Conservation (phyloP, 2,797 vertebrate genomes). For the Pantherophis alleghaniensis region DNA sequence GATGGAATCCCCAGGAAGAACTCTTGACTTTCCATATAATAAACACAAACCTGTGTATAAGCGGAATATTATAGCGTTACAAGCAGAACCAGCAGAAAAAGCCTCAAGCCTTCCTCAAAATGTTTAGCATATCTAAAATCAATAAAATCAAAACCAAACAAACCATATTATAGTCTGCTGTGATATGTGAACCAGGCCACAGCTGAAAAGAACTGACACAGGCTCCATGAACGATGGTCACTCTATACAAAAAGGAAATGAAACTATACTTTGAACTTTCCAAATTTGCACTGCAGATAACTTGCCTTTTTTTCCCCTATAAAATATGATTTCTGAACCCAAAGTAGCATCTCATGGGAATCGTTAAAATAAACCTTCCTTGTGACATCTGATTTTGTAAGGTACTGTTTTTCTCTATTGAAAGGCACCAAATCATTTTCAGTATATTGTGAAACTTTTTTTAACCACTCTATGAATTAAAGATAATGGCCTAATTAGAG, state of each 20-base stretch:
- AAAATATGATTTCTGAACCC: not conserved
- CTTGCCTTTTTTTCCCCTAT: accelerated
- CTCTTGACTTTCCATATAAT: not conserved
- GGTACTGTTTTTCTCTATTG: not conserved
- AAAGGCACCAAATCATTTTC: not conserved
- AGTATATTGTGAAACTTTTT: not conserved
- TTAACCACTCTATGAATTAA: not conserved
- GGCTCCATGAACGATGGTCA: not conserved
- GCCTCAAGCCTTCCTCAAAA: not conserved
- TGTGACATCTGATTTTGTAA: not conserved
- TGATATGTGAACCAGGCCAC: not conserved
- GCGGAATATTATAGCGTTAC: not conserved
- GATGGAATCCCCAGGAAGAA: not conserved
- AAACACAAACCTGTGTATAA: not conserved
- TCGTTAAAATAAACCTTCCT: not conserved
- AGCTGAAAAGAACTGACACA: not conserved
- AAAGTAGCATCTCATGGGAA: not conserved
- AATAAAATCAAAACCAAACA: not conserved
- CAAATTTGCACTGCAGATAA: not conserved
- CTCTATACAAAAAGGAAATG: not conserved
- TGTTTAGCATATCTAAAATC: not conserved
- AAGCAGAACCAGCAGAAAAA: not conserved
- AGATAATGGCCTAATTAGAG: not conserved
- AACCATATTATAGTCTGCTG: not conserved
- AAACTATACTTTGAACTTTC: not conserved